Evolutionary conservation across 2,888 invertebrate genomes (phyloP).

Genomic region (Luperina testacea): DNA sequence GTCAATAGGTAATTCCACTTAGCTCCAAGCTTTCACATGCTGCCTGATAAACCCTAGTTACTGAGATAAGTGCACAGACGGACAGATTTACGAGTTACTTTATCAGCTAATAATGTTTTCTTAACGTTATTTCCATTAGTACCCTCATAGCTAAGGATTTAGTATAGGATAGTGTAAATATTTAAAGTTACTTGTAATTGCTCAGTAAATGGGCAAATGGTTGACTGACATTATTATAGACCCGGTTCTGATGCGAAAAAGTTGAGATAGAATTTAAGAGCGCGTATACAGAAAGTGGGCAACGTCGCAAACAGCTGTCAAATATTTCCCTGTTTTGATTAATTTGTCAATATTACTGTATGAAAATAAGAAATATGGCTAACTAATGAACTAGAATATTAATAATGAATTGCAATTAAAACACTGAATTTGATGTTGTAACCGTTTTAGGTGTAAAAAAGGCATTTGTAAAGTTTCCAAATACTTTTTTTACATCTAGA

Average conservation of each 20-base stretch:
- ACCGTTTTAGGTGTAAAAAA: too few relatives aligned
- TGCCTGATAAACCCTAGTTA: slow-evolving; percentile 66
- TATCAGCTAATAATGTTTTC: slow-evolving; percentile 69
- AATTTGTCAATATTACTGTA: too few relatives aligned
- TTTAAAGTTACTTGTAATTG: slow-evolving; percentile 52
- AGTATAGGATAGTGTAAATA: slow-evolving; percentile 48
- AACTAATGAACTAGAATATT: too few relatives aligned
- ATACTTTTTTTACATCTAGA: too few relatives aligned
- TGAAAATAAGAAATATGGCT: too few relatives aligned
- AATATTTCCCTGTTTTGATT: too few relatives aligned
- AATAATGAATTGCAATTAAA: too few relatives aligned
- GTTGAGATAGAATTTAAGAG: slow-evolving; percentile 23
- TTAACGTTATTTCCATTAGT: slow-evolving; percentile 65
- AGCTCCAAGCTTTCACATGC: slow-evolving; percentile 67
- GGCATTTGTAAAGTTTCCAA: too few relatives aligned
- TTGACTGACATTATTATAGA: slow-evolving; percentile 38
- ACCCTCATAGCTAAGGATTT: slow-evolving; percentile 41
- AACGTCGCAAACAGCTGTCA: too few relatives aligned
- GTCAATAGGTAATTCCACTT: slow-evolving; percentile 66
- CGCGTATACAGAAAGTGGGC: too few relatives aligned
- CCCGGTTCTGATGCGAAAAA: slow-evolving; percentile 48
- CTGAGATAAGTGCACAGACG: slow-evolving; percentile 63
- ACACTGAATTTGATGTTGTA: too few relatives aligned
- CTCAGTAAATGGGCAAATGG: slow-evolving; percentile 32
- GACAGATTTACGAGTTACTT: slow-evolving; percentile 70